phyloP scores from a whole-genome alignment of 2,113 vertebrate genomes.

The Clarias batrachus region DNA sequence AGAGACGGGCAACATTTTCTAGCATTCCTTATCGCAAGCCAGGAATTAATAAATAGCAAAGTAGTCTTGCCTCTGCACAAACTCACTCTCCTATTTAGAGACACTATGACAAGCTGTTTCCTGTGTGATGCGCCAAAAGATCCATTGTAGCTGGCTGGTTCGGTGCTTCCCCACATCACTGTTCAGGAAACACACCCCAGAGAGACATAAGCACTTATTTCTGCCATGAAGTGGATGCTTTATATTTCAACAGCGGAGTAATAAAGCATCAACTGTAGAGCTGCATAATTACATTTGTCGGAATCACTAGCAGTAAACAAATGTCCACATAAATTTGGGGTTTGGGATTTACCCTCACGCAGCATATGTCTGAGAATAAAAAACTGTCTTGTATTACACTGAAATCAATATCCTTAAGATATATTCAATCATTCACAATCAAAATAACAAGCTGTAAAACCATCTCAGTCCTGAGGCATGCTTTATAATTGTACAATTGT shows the following conservation, averaged over 20 bases:
- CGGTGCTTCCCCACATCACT: neutral
- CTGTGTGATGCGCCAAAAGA: conserved; percentile 3
- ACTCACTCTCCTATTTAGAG: neutral
- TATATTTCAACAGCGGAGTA: neutral
- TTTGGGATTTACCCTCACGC: neutral
- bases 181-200: conserved; percentile 3
- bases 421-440: neutral
- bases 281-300: neutral
- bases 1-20: neutral
- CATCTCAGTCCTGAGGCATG: no score
- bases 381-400: neutral
- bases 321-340: neutral
- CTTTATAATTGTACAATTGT: no score
- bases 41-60: neutral
- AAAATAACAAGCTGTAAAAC: neutral
- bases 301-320: neutral
- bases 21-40: neutral
- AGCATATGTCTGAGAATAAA: neutral
- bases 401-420: neutral
- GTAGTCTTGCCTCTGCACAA: neutral
- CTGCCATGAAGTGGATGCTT: neutral
- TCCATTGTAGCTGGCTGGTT: neutral
- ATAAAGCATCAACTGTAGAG: neutral
- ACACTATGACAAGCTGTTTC: neutral
- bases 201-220: conserved; percentile 19